These are phyloP conservation scores for Bellardia bayeri DNA, from an alignment of 2,888 invertebrate species.

Conservation along the genomic window DNA sequence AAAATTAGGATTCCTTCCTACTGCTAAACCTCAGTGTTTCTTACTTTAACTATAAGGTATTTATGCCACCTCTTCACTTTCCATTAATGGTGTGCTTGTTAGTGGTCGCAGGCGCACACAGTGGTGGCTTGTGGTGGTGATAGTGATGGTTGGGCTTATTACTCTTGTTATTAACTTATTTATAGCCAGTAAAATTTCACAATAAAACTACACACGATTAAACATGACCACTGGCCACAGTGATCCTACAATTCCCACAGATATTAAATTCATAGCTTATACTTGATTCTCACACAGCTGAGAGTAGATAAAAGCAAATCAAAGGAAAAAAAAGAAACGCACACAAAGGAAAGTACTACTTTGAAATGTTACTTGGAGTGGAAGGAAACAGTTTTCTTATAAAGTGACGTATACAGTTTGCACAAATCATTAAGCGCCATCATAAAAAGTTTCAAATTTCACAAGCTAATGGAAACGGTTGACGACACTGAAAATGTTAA, in stretches of 20 bases:
- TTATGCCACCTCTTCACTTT: constrained; percentile 48
- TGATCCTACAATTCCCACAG: constrained; percentile 78
- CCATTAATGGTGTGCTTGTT: constrained; percentile 26
- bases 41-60: constrained; percentile 13
- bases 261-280: constrained; percentile 80
- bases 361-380: constrained; percentile 54
- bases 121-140: constrained; percentile 65
- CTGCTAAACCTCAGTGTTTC: background rate
- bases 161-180: constrained; percentile 82
- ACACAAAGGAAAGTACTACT: constrained; percentile 4
- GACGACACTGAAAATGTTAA: background rate
- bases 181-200: constrained; percentile 81
- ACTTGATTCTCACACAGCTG: constrained; percentile 78
- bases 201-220: constrained; percentile 76
- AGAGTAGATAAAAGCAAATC: constrained; percentile 59
- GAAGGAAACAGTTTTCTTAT: constrained; percentile 50
- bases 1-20: constrained; percentile 23
- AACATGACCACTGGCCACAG: constrained; percentile 64
- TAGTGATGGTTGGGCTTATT: constrained; percentile 61
- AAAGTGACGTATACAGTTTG: constrained; percentile 18
- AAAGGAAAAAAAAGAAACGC: background rate
- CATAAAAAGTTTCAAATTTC: constrained; percentile 71
- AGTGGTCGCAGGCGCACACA: background rate
- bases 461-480: background rate
- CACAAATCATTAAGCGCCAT: constrained; percentile 64